phyloP scores from a whole-genome alignment of 2,797 vertebrate species.

The Lateolabrax maculatus region DNA sequence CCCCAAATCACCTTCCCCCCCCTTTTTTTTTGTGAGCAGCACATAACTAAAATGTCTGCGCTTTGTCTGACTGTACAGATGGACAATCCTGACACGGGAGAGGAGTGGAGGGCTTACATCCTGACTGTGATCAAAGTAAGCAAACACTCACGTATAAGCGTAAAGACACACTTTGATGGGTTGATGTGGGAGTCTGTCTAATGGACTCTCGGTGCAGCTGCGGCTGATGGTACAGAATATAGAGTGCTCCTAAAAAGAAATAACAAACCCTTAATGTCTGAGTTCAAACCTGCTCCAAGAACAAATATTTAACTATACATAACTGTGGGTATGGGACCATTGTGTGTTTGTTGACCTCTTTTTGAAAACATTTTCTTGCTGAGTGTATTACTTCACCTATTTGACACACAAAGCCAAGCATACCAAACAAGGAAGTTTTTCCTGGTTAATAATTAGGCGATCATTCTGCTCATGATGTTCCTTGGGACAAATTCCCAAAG shows the following conservation, averaged over 20 bases:
- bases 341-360: background rate
- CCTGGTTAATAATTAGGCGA: slow-evolving; percentile 34
- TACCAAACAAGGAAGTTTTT: background rate
- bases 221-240: background rate
- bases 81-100: slow-evolving; percentile 68
- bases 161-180: background rate
- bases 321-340: background rate
- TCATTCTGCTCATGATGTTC: background rate
- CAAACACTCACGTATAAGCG: background rate
- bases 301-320: background rate
- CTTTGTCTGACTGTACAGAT: slow-evolving; percentile 56
- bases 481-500: background rate
- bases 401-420: background rate
- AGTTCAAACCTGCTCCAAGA: background rate
- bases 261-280: background rate
- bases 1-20: no score
- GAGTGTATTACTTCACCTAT: background rate
- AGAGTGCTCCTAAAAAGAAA: background rate
- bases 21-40: rapidly evolving
- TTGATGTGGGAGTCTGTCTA: background rate
- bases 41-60: background rate
- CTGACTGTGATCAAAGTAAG: slow-evolving; percentile 78
- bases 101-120: slow-evolving; percentile 80
- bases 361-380: background rate
- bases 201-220: background rate